These are phyloP conservation scores for Epirrhoe alternata DNA, from an alignment of 2,888 invertebrate genomes.

Conservation along the genomic window DNA sequence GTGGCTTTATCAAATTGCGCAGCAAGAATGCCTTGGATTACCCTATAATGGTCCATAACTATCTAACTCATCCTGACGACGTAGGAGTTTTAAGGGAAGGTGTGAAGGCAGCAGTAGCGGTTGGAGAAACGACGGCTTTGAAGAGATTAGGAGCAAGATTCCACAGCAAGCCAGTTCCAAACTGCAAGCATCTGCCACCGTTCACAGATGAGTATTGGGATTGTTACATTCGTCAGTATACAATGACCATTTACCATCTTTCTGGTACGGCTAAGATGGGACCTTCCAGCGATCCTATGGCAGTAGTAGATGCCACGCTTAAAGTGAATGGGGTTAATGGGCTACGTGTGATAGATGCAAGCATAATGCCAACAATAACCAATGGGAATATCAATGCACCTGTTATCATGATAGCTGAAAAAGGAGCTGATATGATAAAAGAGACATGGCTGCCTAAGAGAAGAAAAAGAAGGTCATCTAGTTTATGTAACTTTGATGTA, in stretches of 20 bases:
- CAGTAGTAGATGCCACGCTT: conserved; percentile 92
- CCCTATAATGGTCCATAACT: conserved; percentile 96
- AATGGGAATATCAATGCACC: conserved; percentile 96
- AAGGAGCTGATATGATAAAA: conserved; percentile 93
- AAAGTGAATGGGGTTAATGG: conserved; percentile 91
- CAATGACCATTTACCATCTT: conserved; percentile 94
- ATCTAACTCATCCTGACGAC: conserved; percentile 94
- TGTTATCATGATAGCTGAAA: conserved; percentile 94
- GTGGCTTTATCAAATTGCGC: conserved; percentile 91
- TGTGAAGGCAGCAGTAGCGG: conserved; percentile 92
- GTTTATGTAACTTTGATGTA: conserved; percentile 58
- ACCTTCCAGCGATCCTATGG: conserved; percentile 89
- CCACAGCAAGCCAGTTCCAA: conserved; percentile 90
- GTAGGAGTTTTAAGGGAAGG: conserved; percentile 93
- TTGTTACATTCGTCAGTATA: conserved; percentile 92
- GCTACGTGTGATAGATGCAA: conserved; percentile 93
- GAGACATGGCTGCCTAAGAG: conserved; percentile 85
- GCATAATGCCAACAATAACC: conserved; percentile 94
- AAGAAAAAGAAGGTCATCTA: conserved; percentile 58
- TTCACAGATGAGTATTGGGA: conserved; percentile 96
- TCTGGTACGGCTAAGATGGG: conserved; percentile 95
- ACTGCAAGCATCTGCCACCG: conserved; percentile 91
- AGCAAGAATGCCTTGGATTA: conserved; percentile 90
- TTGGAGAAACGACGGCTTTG: conserved; percentile 91
- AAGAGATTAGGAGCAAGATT: conserved; percentile 91